Base-by-base conservation (phyloP, 1,140 invertebrate genomes). In the Diplogasteroides magnus region DNA sequence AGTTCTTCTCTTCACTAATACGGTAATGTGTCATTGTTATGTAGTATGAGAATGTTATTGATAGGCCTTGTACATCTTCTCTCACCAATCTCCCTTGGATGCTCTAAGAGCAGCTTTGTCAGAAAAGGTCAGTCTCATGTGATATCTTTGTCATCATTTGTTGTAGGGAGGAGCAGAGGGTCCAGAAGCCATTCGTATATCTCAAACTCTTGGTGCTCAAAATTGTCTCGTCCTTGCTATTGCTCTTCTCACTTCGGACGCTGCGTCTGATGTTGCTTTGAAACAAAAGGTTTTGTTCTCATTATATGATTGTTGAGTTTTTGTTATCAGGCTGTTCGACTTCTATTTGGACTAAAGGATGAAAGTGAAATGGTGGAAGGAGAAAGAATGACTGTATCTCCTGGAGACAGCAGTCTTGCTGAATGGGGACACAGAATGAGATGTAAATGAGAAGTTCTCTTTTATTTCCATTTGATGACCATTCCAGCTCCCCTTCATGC, bases 371-470 rank as follows among this genome's bases (percentile, higher is more conserved):
- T 29, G 25, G 23, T 29, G 11, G 28, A 25, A 11, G 11, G 11
- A 6, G 11, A 61, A 14, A 29, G 13, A 61, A 61, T 61, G 25
- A 0, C 15, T 61, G 28, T 61, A 13, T 61, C 25, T 23, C 59
- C 25, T 61, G 25, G 25, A 61, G 69, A 71, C 23, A 62, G 59
- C 37, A 72, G 65, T 60, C 59, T 72, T 28, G 61, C 66, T 29
- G 66, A 72, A 37, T 72, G 70, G 70, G 56, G 29, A 31, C n/a
- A 68, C 26, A 60, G 61, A 37, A 72, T 68, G 64, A 72, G 65
- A 68, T 63, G 66, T 68, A 59, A 15, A 32, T 19, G 13, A 19
- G 15, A 19, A 28, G 14, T 61, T 25, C 27, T 61, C 26, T 0
- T 25, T 19, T 15, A 61, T 15, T 25, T 15, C 15, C 15, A 31